These are phyloP conservation scores for Gobionotothen gibberifrons DNA, from an alignment of 2,797 vertebrate genomes.

Conservation along the genomic window DNA sequence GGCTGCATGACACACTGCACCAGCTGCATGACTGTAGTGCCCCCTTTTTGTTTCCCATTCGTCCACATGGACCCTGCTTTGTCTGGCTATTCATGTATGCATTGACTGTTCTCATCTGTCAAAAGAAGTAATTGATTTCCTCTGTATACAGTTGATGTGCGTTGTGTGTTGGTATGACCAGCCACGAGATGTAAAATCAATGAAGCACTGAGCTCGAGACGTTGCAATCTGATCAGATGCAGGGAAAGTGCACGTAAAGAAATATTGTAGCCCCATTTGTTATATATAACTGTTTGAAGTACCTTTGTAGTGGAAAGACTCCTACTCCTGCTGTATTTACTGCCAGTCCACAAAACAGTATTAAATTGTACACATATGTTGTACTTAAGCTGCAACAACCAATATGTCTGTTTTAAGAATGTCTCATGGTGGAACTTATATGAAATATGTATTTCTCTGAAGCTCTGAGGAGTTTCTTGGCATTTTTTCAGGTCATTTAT, in stretches of 20 bases:
- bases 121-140: constrained; percentile 51
- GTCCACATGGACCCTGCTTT: constrained; percentile 19
- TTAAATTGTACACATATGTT: too few relatives aligned
- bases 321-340: too few relatives aligned
- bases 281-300: constrained; percentile 14
- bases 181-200: constrained; percentile 66
- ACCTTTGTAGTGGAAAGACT: too few relatives aligned
- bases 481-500: constrained; percentile 2
- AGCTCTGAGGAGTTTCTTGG: neutral
- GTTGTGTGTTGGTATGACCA: constrained; percentile 31
- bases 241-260: constrained; percentile 18
- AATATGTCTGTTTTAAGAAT: constrained; percentile 2
- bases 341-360: too few relatives aligned
- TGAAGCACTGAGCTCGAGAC: constrained; percentile 35
- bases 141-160: constrained; percentile 46
- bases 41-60: constrained; percentile 12
- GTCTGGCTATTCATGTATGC: constrained; percentile 41
- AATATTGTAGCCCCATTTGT: constrained; percentile 19
- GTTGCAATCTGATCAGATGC: neutral
- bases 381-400: constrained; percentile 18
- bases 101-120: constrained; percentile 44
- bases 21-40: constrained; percentile 39
- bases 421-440: constrained; percentile 3
- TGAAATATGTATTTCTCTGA: neutral
- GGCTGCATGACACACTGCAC: constrained; percentile 50